Conservation (phyloP, 2,797 vertebrate species). For the Pteropus rufus region DNA sequence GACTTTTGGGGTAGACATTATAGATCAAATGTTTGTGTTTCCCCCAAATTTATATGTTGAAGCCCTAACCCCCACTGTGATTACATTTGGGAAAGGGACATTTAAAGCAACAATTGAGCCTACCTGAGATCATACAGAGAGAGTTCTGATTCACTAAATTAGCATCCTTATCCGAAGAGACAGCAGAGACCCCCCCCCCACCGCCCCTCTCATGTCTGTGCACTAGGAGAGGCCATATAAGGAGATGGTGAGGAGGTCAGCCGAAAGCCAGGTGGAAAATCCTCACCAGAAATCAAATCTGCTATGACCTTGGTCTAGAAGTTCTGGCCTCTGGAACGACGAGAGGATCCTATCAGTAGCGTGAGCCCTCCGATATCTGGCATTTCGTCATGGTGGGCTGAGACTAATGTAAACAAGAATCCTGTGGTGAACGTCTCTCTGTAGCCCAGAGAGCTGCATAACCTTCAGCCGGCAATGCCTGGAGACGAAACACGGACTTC, state of each 20-base stretch:
- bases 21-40: neutral
- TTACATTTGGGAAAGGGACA: neutral
- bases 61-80: neutral
- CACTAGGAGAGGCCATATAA: neutral
- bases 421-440: fast-evolving
- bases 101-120: neutral
- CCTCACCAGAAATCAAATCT: neutral
- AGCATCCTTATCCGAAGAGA: neutral
- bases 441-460: too few relatives aligned
- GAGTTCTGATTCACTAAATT: fast-evolving
- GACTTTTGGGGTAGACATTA: neutral
- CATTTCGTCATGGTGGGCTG: fast-evolving
- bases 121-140: neutral
- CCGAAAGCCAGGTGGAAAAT: neutral
- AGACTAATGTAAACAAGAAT: fast-evolving
- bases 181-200: neutral
- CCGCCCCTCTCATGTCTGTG: fast-evolving
- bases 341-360: fast-evolving
- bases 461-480: neutral
- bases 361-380: fast-evolving
- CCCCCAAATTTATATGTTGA: neutral
- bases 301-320: neutral
- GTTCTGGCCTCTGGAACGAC: neutral
- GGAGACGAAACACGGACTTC: neutral
- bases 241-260: fast-evolving